Conservation (phyloP, 2,888 invertebrate genomes). For the Molorchus minor region DNA sequence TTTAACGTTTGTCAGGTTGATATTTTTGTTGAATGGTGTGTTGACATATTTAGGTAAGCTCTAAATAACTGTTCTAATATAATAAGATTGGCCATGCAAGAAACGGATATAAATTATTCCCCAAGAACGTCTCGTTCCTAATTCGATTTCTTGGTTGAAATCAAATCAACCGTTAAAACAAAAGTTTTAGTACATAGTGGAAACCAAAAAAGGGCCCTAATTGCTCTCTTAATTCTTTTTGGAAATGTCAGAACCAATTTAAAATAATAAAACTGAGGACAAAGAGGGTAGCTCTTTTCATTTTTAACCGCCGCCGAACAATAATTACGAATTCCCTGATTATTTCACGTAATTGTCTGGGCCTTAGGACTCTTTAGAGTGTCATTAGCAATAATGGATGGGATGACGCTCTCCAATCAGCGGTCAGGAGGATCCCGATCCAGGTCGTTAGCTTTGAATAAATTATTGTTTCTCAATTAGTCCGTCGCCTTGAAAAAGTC, state of each 20-base stretch:
- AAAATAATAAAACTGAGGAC: slow-evolving; percentile 54
- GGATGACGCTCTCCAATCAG: slow-evolving; percentile 55
- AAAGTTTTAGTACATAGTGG: slow-evolving; percentile 56
- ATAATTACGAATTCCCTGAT: slow-evolving; percentile 61
- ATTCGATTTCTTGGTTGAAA: slow-evolving; percentile 46
- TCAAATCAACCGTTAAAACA: slow-evolving; percentile 58
- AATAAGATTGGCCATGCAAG: too few species aligned
- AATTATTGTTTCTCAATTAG: slow-evolving; percentile 62
- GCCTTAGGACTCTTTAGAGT: slow-evolving; percentile 57
- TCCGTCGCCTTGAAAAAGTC: slow-evolving; percentile 48
- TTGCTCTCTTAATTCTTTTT: slow-evolving; percentile 58
- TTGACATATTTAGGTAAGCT: too few species aligned
- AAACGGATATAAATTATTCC: too few species aligned
- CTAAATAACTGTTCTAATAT: too few species aligned
- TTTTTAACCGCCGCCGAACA: slow-evolving; percentile 56
- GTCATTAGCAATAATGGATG: slow-evolving; percentile 63
- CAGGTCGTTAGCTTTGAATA: slow-evolving; percentile 59
- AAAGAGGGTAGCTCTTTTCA: slow-evolving; percentile 56
- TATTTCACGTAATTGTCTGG: slow-evolving; percentile 60
- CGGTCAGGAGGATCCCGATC: slow-evolving; percentile 54
- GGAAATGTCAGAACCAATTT: slow-evolving; percentile 54
- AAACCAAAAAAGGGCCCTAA: slow-evolving; percentile 56
- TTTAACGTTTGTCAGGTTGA: too few species aligned
- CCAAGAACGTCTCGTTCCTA: slow-evolving; percentile 24
- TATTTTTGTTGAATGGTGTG: too few species aligned